These are phyloP conservation scores for Erynnis tages DNA, from an alignment of 2,888 invertebrate genomes.

Conservation along the genomic window DNA sequence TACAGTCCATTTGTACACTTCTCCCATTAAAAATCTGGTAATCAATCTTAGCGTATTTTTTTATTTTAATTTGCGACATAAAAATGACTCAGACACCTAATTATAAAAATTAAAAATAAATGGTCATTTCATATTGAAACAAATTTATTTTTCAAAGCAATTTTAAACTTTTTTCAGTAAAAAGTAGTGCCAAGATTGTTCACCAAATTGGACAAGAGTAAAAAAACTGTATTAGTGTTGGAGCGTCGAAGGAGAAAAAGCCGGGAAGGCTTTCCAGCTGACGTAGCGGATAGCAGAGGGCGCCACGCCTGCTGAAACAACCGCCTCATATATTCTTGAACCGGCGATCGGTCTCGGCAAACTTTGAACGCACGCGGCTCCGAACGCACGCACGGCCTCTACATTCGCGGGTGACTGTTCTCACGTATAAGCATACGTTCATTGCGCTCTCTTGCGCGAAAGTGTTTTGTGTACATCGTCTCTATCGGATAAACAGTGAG, in stretches of 20 bases:
- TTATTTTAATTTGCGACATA: too few species aligned
- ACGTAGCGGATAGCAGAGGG: conserved; percentile 59
- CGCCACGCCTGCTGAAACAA: conserved; percentile 60
- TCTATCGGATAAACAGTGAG: conserved; percentile 56
- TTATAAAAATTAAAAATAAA: too few species aligned
- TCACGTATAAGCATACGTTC: conserved; percentile 35
- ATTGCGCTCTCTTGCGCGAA: conserved; percentile 43
- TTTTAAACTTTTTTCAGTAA: too few species aligned
- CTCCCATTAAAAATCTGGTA: too few species aligned
- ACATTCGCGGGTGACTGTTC: conserved; percentile 36
- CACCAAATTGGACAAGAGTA: too few species aligned
- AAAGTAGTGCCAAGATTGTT: too few species aligned
- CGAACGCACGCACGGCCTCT: conserved; percentile 53
- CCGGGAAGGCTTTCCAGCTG: conserved; percentile 63
- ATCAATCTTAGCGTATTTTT: too few species aligned
- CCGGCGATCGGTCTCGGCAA: conserved; percentile 52
- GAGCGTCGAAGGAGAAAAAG: conserved; percentile 37
- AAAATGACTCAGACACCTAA: too few species aligned
- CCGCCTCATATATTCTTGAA: conserved; percentile 63
- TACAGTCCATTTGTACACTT: too few species aligned
- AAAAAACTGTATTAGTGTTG: too few species aligned
- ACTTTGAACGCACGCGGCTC: conserved; percentile 51
- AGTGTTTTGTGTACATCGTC: conserved; percentile 48
- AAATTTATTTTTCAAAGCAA: too few species aligned
- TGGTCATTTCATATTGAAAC: too few species aligned